Evolutionary conservation across 2,888 invertebrate species (phyloP).

Genomic region (Ptychoptera contaminata): DNA sequence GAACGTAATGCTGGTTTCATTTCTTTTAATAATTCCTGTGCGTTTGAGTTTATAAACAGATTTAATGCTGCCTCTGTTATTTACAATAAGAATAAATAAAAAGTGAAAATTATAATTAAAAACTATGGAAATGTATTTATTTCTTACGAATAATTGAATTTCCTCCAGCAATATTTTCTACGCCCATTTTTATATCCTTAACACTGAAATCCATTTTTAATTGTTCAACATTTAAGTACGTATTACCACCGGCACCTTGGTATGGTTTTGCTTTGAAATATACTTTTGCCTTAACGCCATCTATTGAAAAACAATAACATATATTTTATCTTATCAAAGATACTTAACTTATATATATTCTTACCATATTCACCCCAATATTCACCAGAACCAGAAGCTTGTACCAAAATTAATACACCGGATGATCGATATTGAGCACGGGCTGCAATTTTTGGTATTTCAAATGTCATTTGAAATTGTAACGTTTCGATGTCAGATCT

Average conservation of each 20-base stretch:
- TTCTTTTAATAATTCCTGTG: conserved; percentile 68
- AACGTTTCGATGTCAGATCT: conserved; percentile 63
- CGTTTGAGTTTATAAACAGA: conserved; percentile 72
- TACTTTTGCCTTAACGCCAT: conserved; percentile 69
- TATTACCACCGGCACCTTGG: conserved; percentile 40
- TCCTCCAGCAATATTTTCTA: conserved; percentile 66
- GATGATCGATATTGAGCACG: conserved; percentile 67
- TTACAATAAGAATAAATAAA: conserved; percentile 1
- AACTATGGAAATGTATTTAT: conserved; percentile 15
- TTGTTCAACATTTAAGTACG: conserved; percentile 54
- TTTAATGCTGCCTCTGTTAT: conserved; percentile 66
- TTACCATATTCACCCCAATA: conserved; percentile 82
- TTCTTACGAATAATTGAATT: conserved; percentile 68
- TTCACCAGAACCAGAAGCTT: conserved; percentile 72
- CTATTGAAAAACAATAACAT: conserved; percentile 32
- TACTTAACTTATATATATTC: background rate
- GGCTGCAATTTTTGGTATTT: conserved; percentile 64
- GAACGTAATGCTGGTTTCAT: conserved; percentile 72
- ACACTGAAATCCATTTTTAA: conserved; percentile 78
- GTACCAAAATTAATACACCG: conserved; percentile 61
- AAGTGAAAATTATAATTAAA: background rate
- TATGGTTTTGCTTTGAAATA: conserved; percentile 61
- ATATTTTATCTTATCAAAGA: background rate
- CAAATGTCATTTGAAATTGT: conserved; percentile 66
- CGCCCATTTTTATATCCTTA: conserved; percentile 68